Conservation (phyloP, 2,113 vertebrate genomes). For the Onychostruthus taczanowskii region DNA sequence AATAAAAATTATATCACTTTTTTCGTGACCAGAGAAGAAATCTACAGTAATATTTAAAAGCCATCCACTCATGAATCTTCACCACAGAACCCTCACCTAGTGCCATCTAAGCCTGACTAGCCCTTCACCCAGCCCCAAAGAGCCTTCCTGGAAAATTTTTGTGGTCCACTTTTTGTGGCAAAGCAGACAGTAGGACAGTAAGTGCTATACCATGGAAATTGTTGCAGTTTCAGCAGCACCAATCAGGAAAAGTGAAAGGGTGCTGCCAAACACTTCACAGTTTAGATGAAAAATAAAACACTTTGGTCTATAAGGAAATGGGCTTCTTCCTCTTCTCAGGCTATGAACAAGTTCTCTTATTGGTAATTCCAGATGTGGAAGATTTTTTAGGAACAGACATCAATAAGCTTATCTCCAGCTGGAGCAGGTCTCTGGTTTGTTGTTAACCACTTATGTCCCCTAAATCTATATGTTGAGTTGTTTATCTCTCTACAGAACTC, state of each 20-base stretch:
- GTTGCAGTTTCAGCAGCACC: neutral
- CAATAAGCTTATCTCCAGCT: neutral
- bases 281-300: neutral
- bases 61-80: neutral
- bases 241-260: neutral
- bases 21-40: neutral
- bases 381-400: neutral
- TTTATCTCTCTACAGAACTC: neutral
- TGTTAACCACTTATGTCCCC: neutral
- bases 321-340: neutral
- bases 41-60: neutral
- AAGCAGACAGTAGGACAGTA: neutral
- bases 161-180: neutral
- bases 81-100: neutral
- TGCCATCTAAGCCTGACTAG: neutral
- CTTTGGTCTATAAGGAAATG: neutral
- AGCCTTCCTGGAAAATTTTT: neutral
- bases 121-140: neutral
- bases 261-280: neutral
- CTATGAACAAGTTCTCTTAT: neutral
- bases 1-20: neutral
- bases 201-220: neutral
- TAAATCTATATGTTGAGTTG: neutral
- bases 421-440: neutral
- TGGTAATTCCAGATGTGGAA: neutral